These are phyloP conservation scores for Nymphalis c-album DNA, from an alignment of 2,888 invertebrate genomes.

Conservation along the genomic window DNA sequence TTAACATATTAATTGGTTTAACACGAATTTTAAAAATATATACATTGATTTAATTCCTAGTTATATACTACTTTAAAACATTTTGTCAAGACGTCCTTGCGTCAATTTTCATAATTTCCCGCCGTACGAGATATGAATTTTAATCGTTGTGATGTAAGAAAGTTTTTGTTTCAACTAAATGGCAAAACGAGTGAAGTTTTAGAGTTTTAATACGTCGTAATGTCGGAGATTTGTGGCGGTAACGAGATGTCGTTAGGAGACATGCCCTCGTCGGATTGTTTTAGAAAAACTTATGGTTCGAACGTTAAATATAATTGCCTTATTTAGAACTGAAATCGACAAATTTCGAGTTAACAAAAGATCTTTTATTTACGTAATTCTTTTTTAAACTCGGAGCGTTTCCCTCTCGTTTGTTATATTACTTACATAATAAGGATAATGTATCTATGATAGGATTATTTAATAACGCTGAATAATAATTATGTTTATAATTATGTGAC, in stretches of 20 bases:
- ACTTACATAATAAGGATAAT: neutral
- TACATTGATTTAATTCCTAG: too few species aligned
- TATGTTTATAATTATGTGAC: too few species aligned
- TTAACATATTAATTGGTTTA: too few species aligned
- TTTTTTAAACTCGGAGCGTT: constrained; percentile 17
- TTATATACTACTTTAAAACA: constrained; percentile 8
- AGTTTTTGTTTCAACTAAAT: constrained; percentile 74
- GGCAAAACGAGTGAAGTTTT: constrained; percentile 72
- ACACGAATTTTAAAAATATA: too few species aligned
- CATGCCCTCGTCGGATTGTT: constrained; percentile 61
- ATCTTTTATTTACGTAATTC: constrained; percentile 38
- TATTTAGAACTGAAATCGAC: constrained; percentile 51
- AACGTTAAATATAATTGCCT: constrained; percentile 49
- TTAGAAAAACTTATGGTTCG: constrained; percentile 52
- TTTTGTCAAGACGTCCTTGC: constrained; percentile 40
- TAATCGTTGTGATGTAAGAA: constrained; percentile 76
- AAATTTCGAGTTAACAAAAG: constrained; percentile 39
- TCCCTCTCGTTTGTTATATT: neutral
- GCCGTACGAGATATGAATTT: constrained; percentile 69
- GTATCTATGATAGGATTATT: neutral
- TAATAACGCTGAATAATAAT: too few species aligned
- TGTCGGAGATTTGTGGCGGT: constrained; percentile 77
- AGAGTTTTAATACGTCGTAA: constrained; percentile 80
- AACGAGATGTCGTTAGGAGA: constrained; percentile 75
- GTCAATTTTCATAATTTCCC: constrained; percentile 44